A percentile compares a stretch with the other conserved stretches of the same genome.
These are phyloP conservation scores for Camponotus vicinus DNA, from an alignment of 1,140 invertebrate genomes.

Conservation along the genomic window DNA sequence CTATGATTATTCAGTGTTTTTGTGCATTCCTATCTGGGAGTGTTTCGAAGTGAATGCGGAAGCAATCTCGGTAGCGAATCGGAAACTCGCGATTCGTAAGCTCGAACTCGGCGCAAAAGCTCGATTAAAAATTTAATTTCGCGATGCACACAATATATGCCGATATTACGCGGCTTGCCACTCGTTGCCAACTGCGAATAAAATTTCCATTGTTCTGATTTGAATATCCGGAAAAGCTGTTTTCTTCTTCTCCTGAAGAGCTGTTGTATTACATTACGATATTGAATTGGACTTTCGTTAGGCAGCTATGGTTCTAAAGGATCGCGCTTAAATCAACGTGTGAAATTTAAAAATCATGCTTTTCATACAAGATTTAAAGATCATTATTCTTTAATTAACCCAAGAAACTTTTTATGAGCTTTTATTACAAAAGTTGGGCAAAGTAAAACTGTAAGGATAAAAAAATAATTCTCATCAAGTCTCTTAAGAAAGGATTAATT, in stretches of 20 bases:
- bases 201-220: constrained; percentile 56
- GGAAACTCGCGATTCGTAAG: background rate
- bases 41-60: constrained; percentile 1
- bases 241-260: constrained; percentile 9
- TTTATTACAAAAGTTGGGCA: constrained; percentile 35
- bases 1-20: background rate
- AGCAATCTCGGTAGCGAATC: constrained; percentile 17
- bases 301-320: background rate
- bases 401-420: constrained; percentile 21
- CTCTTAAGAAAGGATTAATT: constrained; percentile 11
- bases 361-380: too few species aligned
- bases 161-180: constrained; percentile 43
- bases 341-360: constrained; percentile 22
- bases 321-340: constrained; percentile 31
- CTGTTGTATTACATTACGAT: constrained; percentile 7
- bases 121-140: constrained; percentile 60
- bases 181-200: constrained; percentile 26
- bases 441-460: background rate
- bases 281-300: constrained; percentile 32
- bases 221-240: constrained; percentile 46
- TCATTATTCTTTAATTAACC: constrained; percentile 16
- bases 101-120: constrained; percentile 15
- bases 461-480: constrained; percentile 10
- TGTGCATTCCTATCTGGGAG: constrained; percentile 1
- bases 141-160: constrained; percentile 36